Evolutionary conservation across 2,888 invertebrate genomes (phyloP).

Genomic region (Melieria crassipennis): DNA sequence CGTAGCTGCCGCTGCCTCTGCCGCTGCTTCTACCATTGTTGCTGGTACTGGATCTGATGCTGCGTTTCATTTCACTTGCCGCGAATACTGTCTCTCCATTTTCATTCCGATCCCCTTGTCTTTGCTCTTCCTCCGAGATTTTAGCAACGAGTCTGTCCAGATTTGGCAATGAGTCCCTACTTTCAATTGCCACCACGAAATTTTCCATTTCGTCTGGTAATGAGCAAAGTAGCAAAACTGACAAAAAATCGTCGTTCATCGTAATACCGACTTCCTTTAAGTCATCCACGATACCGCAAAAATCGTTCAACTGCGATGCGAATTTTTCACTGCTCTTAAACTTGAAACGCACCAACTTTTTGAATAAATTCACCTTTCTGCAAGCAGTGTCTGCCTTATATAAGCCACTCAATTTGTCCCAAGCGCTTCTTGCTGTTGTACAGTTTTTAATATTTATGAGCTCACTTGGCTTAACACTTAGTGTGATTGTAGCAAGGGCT

Average conservation of each 20-base stretch:
- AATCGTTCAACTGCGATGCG: constrained; percentile 33
- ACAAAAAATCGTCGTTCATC: constrained; percentile 34
- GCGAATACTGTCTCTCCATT: constrained; percentile 5
- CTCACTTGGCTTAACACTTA: constrained; percentile 31
- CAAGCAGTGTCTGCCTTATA: constrained; percentile 38
- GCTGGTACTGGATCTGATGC: too few relatives aligned
- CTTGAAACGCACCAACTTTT: constrained; percentile 32
- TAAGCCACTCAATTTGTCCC: constrained; percentile 26
- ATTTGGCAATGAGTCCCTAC: constrained; percentile 34
- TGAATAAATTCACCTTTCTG: constrained; percentile 36
- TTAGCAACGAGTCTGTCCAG: constrained; percentile 31
- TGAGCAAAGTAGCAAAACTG: constrained; percentile 34
- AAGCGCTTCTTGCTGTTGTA: constrained; percentile 27
- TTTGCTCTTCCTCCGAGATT: constrained; percentile 26
- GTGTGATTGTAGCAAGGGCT: too few relatives aligned
- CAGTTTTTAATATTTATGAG: constrained; percentile 32
- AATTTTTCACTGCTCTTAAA: constrained; percentile 23
- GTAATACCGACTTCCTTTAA: constrained; percentile 32
- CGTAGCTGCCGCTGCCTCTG: too few relatives aligned
- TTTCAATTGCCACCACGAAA: constrained; percentile 37
- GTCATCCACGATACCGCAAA: constrained; percentile 31
- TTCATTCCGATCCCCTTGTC: constrained; percentile 10
- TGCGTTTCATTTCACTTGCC: background rate
- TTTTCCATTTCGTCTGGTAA: constrained; percentile 36
- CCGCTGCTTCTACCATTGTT: background rate